Evolutionary conservation across 2,797 vertebrate genomes (phyloP).

Genomic region (Muscicapa striata): DNA sequence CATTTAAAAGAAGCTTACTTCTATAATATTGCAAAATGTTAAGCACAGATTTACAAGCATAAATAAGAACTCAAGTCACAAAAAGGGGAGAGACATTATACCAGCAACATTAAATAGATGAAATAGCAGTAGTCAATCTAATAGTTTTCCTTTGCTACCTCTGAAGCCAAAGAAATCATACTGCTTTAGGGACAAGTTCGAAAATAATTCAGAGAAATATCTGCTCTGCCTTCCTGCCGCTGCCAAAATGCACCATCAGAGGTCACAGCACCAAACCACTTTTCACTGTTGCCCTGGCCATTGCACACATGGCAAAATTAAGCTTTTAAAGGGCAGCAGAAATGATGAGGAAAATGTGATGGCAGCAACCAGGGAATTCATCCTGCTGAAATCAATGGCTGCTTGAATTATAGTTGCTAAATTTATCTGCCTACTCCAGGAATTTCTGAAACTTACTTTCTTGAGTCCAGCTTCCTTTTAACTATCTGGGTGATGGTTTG

Average conservation of each 20-base stretch:
- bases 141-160: neutral
- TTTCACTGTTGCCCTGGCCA: neutral
- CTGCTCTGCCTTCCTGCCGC: neutral
- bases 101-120: slow-evolving; percentile 20
- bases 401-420: slow-evolving; percentile 10
- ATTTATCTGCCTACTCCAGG: slow-evolving; percentile 2
- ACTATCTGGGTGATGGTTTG: neutral
- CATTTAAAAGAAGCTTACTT: slow-evolving; percentile 59
- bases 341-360: neutral
- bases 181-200: neutral
- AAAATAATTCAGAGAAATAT: neutral
- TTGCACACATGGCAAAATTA: neutral
- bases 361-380: neutral
- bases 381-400: slow-evolving; percentile 18
- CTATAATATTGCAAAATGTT: slow-evolving; percentile 46
- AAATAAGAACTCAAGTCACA: slow-evolving; percentile 30
- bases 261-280: neutral
- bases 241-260: neutral
- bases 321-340: neutral
- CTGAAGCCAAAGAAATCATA: neutral
- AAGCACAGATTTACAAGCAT: slow-evolving; percentile 49
- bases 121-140: slow-evolving; percentile 8
- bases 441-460: slow-evolving; percentile 3
- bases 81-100: neutral
- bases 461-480: neutral